Evolutionary conservation across 2,113 vertebrate species (phyloP), one percentile per base, ranked within the genome.

Genomic region (Patagioenas fasciata): DNA sequence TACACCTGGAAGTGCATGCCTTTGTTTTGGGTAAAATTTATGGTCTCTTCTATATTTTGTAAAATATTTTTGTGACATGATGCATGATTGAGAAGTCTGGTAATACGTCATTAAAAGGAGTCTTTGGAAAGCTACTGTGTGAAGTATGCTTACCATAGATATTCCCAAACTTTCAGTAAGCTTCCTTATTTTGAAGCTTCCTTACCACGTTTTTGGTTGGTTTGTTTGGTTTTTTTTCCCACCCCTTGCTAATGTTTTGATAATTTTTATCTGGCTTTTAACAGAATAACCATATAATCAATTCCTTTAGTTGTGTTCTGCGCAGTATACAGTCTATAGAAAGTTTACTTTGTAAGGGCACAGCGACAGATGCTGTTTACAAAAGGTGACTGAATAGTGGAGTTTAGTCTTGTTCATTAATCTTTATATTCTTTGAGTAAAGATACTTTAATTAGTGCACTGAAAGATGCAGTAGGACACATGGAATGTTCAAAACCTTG

Each of bases 141-240:
- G 1, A 21, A 48, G 38, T 92, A 32, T 53, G 25, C 53, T 85
- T 79, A 60, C 6, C 71, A 26, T 47, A 83, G 72, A 5, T 77
- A 9, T 26, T 42, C 6, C 13, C 14, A 13, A 3, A 42, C 32
- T 61, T 80, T 26, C 12, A 51, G 5, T 72, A 64, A 36, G n/a
- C n/a, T n/a, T n/a, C n/a, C n/a, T n/a, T n/a, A n/a, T 81, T 66
- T 72, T 71, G 66, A 93, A 74, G 48, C 40, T 93, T 91, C 92
- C 44, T 93, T 88, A 16, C 20, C 31, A 36, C 50, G 84, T 51
- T 5, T n/a, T 25, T 53, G 44, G 20, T 26, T 40, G n/a, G n/a
- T n/a, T 40, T 40, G 40, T 40, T 40, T 40, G 11, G 40, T 40
- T 40, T 40, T n/a, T 66, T 80, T 53, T 51, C 80, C 11, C 12